Percentiles rank a stretch among this genome's conserved stretches.
Evolutionary conservation across 2,113 vertebrate species (phyloP).

Genomic region (Trogon melanurus): DNA sequence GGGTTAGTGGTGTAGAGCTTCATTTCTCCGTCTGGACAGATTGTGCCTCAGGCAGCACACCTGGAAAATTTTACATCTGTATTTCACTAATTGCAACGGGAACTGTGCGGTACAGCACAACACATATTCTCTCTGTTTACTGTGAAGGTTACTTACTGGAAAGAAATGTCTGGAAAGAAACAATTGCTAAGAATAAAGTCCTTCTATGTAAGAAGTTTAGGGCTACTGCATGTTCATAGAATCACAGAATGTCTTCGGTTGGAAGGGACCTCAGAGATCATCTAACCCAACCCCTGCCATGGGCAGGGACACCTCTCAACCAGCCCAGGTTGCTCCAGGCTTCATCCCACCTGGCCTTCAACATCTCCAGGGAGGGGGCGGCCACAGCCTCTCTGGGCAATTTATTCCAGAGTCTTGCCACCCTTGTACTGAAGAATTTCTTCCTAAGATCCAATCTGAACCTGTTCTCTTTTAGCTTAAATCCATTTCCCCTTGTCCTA

Average conservation of each 20-base stretch:
- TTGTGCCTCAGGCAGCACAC: background rate
- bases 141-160: background rate
- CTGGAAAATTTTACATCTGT: background rate
- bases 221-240: background rate
- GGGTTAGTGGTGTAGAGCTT: background rate
- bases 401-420: background rate
- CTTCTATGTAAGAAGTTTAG: background rate
- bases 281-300: no score
- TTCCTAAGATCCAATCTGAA: no score
- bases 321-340: no score
- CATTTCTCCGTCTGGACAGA: background rate
- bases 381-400: no score
- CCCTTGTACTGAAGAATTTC: background rate
- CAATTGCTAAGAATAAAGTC: background rate
- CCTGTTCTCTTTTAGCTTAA: no score
- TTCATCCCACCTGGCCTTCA: no score
- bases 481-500: no score
- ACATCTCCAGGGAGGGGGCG: no score
- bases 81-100: background rate
- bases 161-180: background rate
- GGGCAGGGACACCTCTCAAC: no score
- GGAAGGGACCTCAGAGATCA: no score
- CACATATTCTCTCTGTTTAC: background rate
- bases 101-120: background rate
- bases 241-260: no score